Conservation (phyloP, 2,113 vertebrate genomes). For the Menura novaehollandiae region DNA sequence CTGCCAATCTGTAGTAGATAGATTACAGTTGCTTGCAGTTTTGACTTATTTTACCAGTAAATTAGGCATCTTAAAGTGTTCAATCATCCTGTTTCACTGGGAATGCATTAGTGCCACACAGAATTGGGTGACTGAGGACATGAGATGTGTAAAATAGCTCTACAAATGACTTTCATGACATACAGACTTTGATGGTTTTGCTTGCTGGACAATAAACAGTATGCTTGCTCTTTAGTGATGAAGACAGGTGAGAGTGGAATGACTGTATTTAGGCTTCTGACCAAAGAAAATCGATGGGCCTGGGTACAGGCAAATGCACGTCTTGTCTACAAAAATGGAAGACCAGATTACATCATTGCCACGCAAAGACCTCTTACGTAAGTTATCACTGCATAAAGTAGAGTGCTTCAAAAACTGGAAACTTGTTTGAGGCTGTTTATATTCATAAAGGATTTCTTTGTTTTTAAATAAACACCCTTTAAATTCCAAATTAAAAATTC, state of each 20-base stretch:
- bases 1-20: not conserved
- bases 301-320: conserved; percentile 86
- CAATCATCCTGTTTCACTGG: not conserved
- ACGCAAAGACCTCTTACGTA: conserved; percentile 84
- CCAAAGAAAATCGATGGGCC: conserved; percentile 80
- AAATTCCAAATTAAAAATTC: not conserved
- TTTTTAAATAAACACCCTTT: not conserved
- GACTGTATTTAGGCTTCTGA: conserved; percentile 84
- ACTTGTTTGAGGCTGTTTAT: not conserved
- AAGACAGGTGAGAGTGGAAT: conserved; percentile 87
- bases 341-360: conserved; percentile 83
- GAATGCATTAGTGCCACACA: not conserved
- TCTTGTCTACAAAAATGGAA: conserved; percentile 84
- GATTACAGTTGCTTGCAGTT: not conserved
- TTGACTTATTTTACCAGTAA: not conserved
- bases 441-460: not conserved
- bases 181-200: not conserved
- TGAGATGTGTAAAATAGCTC: not conserved
- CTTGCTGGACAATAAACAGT: not conserved
- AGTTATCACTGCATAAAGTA: not conserved
- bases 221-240: conserved; percentile 75
- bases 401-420: not conserved
- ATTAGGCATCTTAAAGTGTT: not conserved
- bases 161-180: not conserved
- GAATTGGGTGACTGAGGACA: not conserved